These are phyloP conservation scores for Hypercompe scribonia DNA, from an alignment of 2,888 invertebrate genomes.

Conservation along the genomic window DNA sequence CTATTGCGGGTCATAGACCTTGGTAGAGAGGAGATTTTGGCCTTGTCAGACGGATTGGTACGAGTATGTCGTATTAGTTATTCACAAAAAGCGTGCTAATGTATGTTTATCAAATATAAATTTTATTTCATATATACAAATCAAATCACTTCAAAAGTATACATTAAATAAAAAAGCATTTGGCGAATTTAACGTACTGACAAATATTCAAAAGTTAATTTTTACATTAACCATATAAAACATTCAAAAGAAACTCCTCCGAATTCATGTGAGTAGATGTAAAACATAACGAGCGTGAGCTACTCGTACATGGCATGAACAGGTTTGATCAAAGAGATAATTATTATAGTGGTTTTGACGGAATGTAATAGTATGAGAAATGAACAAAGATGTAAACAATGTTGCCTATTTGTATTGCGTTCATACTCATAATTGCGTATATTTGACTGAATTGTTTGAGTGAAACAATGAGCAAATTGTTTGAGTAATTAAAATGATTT, in stretches of 20 bases:
- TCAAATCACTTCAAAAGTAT: not conserved
- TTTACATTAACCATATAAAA: not conserved
- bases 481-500: not conserved
- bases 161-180: not conserved
- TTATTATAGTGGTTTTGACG: slow-evolving; percentile 34
- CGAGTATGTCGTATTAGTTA: no score
- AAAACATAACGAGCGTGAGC: not conserved
- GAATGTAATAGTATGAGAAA: slow-evolving; percentile 25
- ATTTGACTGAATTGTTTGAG: not conserved
- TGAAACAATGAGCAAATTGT: no score
- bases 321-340: slow-evolving; percentile 42
- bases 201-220: not conserved
- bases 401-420: not conserved
- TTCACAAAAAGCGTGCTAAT: no score
- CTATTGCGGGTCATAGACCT: no score
- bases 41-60: no score
- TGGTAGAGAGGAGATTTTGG: no score
- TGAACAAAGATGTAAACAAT: not conserved
- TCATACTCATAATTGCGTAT: not conserved
- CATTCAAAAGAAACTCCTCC: not conserved
- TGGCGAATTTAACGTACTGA: not conserved
- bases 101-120: not conserved
- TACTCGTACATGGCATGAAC: slow-evolving; percentile 19
- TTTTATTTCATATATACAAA: not conserved
- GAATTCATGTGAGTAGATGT: not conserved